Base-by-base conservation (phyloP, 2,113 vertebrate genomes). In the Symphodus melops region DNA sequence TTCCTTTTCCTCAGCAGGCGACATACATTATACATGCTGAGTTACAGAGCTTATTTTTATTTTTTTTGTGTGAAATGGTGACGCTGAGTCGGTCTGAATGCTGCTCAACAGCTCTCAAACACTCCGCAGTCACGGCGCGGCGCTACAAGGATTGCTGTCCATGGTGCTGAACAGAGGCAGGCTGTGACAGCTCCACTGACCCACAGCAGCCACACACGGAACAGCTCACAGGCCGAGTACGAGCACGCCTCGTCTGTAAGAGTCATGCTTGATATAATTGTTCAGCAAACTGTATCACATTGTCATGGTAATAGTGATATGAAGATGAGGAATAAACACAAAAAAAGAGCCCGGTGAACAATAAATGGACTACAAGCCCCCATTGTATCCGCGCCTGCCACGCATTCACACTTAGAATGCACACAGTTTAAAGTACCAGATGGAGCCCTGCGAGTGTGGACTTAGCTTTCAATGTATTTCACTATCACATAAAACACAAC, bases 11-110 rank as follows among this genome's bases (percentile, higher is more conserved):
- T 83, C 90, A 85, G 86, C 82, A 75, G 87, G 86, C 77, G 73
- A 86, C 85, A 90, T 90, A 66, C 83, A 91, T 91, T 91, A 92
- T 84, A 91, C 89, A 89, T 87, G 90, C 87, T 86, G 88, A 69
- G 88, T 81, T 86, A 81, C 75, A 78, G 68, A 83, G 75, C 73
- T 77, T 81, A 78, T 83, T 79, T 86, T 82, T 83, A n/a, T 76
- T 67, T 77, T 81, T 76, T 83, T 79, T 86, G 81, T 83, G 78
- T 67, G 46, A 86, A 86, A 84, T 71, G 82, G 75, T 59, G 76
- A 82, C 57, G 53, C 81, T 58, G 84, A 78, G 73, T 83, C 73
- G 58, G 66, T 82, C 75, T 75, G 82, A 84, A 86, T 84, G 87
- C 48, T 77, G 84, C 81, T 71, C 55, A 48, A 42, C 68, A 77